phyloP scores from a whole-genome alignment of 2,113 vertebrate genomes.

The Hemiscyllium ocellatum region DNA sequence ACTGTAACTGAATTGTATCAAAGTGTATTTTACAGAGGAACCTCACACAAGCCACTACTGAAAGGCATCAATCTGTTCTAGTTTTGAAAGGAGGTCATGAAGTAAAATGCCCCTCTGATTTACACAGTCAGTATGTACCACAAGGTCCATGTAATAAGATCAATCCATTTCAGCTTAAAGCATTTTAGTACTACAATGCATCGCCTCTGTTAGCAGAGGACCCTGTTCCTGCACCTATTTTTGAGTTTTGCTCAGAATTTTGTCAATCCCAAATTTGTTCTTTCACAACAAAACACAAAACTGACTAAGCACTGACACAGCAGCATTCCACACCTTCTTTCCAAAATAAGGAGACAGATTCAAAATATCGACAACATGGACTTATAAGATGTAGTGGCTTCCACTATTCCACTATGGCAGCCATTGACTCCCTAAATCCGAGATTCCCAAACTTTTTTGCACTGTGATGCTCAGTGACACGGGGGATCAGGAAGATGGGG shows the following conservation, averaged over 20 bases:
- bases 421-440: not conserved
- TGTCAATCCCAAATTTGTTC: not conserved
- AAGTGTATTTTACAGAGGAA: not conserved
- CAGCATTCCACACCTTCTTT: not conserved
- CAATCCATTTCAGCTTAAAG: not conserved
- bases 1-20: not conserved
- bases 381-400: not conserved
- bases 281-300: not conserved
- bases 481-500: too few species aligned
- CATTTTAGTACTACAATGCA: not conserved
- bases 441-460: too few species aligned
- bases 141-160: not conserved
- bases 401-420: not conserved
- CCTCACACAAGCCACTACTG: not conserved
- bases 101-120: not conserved
- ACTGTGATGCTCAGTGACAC: too few species aligned
- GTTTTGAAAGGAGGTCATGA: not conserved
- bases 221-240: not conserved
- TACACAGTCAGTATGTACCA: not conserved
- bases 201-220: not conserved
- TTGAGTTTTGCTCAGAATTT: not conserved
- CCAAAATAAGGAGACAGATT: not conserved
- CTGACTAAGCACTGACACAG: not conserved
- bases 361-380: not conserved
- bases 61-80: not conserved